Conservation (phyloP, 2,113 vertebrate species). For the Cnemophilus loriae region DNA sequence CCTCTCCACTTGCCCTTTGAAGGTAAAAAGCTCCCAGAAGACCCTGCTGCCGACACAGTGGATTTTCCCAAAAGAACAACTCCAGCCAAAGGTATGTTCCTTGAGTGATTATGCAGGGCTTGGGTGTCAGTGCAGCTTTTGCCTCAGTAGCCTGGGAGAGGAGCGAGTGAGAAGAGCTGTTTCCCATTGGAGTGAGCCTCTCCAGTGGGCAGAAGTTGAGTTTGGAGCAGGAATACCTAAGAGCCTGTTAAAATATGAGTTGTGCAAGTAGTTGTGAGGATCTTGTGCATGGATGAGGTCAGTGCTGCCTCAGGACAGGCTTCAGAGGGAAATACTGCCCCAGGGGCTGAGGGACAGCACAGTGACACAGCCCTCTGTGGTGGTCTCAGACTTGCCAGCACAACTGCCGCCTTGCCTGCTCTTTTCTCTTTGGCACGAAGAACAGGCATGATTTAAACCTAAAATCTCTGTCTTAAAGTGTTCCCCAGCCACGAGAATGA, state of each 20-base stretch:
- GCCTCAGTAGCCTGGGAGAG: background rate
- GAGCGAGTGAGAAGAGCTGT: rapidly evolving
- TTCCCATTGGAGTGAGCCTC: background rate
- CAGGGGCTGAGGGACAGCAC: background rate
- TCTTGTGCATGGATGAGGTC: background rate
- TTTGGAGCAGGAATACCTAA: background rate
- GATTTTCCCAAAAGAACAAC: constrained; percentile 91
- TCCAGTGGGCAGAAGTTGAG: background rate
- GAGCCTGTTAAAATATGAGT: background rate
- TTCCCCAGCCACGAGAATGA: background rate
- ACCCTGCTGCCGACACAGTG: constrained; percentile 75
- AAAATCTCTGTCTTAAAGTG: background rate
- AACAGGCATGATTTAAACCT: background rate
- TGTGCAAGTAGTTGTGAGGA: background rate
- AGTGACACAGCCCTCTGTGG: background rate
- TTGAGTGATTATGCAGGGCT: background rate
- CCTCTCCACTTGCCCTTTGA: background rate
- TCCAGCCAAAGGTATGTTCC: constrained; percentile 86
- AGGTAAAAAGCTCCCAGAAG: constrained; percentile 87
- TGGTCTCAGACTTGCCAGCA: background rate
- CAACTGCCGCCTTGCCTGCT: background rate
- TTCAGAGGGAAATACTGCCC: background rate
- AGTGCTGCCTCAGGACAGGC: rapidly evolving
- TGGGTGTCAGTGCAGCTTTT: background rate
- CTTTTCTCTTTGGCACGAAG: background rate